Conservation (phyloP, 2,888 invertebrate species). For the Phanerotoma sp. region DNA sequence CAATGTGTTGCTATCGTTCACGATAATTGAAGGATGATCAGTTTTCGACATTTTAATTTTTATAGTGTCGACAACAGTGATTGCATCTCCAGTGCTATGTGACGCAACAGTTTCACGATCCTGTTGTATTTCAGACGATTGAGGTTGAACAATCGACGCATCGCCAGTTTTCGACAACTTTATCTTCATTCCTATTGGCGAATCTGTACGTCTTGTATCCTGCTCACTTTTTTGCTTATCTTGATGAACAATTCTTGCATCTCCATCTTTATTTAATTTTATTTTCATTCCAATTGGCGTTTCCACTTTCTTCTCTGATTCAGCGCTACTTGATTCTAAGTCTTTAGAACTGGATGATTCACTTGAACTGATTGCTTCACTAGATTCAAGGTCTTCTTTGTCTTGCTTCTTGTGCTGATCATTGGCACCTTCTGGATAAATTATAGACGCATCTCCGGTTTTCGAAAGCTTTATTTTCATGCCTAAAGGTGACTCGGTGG, state of each 20-base stretch:
- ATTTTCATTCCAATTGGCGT: slow-evolving; percentile 48
- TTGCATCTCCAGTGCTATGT: slow-evolving; percentile 32
- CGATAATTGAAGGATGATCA: slow-evolving; percentile 51
- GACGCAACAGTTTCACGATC: slow-evolving; percentile 23
- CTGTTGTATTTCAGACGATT: slow-evolving; percentile 16
- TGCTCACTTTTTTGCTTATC: slow-evolving; percentile 38
- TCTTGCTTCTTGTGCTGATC: slow-evolving; percentile 40
- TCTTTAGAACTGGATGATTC: slow-evolving; percentile 26
- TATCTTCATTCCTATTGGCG: slow-evolving; percentile 54
- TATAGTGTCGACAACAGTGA: slow-evolving; percentile 42
- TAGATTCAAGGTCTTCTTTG: slow-evolving; percentile 31
- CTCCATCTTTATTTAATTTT: slow-evolving; percentile 50
- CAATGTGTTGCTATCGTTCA: slow-evolving; percentile 39
- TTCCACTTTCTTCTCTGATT: slow-evolving; percentile 22
- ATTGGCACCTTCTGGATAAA: slow-evolving; percentile 41
- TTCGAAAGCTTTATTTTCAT: slow-evolving; percentile 42
- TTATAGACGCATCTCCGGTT: slow-evolving; percentile 48
- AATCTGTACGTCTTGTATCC: slow-evolving; percentile 43
- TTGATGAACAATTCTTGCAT: slow-evolving; percentile 46
- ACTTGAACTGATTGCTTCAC: slow-evolving; percentile 16
- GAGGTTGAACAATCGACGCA: slow-evolving; percentile 40
- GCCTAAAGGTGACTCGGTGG: slow-evolving; percentile 37
- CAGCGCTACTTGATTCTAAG: slow-evolving; percentile 1
- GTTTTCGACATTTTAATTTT: slow-evolving; percentile 52
- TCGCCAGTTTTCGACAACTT: slow-evolving; percentile 53